Conservation (phyloP, 2,888 invertebrate genomes). For the Blastobasis lacticolella region DNA sequence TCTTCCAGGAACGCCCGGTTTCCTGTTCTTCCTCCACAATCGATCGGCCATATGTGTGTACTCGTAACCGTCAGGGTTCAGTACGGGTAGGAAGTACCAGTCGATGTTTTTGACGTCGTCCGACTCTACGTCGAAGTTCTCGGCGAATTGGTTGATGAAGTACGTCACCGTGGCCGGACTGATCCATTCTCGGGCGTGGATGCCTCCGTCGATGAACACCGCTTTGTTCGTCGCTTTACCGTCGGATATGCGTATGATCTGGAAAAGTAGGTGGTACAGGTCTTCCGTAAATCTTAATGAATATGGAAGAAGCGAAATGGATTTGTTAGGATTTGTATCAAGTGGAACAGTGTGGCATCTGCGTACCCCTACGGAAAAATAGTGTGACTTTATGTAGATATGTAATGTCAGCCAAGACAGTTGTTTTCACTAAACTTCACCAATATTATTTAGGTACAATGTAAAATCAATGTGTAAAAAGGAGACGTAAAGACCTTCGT, state of each 20-base stretch:
- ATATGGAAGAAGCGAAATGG: no score
- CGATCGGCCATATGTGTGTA: slow-evolving; percentile 86
- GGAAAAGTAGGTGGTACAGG: neutral
- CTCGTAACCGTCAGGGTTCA: slow-evolving; percentile 92
- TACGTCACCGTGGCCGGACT: slow-evolving; percentile 88
- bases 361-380: no score
- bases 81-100: slow-evolving; percentile 81
- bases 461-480: no score
- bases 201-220: slow-evolving; percentile 86
- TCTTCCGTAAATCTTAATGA: neutral
- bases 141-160: slow-evolving; percentile 83
- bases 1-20: slow-evolving; percentile 62
- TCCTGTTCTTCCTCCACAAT: slow-evolving; percentile 88
- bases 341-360: no score
- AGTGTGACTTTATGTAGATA: no score
- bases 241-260: slow-evolving; percentile 78
- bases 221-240: slow-evolving; percentile 79
- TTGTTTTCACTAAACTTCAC: no score
- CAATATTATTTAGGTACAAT: no score
- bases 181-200: slow-evolving; percentile 95
- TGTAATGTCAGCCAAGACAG: no score
- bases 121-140: slow-evolving; percentile 81
- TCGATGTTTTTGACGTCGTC: slow-evolving; percentile 63
- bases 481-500: no score
- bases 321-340: no score